Base-by-base conservation (phyloP, 2,888 invertebrate species). In the Apotomis capreana region DNA sequence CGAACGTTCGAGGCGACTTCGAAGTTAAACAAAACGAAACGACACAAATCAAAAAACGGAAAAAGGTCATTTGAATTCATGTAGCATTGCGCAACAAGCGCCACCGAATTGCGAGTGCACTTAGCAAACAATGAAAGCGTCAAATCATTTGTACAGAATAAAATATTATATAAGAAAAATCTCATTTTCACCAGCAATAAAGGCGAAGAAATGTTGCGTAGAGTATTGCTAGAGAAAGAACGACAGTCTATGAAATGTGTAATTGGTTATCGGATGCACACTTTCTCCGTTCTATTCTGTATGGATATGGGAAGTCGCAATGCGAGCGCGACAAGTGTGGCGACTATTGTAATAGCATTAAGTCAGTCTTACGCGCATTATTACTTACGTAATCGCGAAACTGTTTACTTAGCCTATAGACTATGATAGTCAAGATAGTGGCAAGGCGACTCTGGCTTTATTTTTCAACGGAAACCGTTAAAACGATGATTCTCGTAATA, bases 181-280 rank as follows among this genome's bases (percentile, higher is more conserved):
- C 70, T 71, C 72, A 78, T 77, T 77, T 79, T 62, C 37, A 61
- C 57, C 63, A 70, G 73, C 69, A 60, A 70, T 78, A 73, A 75
- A 75, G 74, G 76, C 64, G 70, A 65, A 70, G 74, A 76, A 77
- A 79, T 80, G 79, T 84, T 82, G 81, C 82, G 81, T 80, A 79
- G 80, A 76, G 73, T 76, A 76, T 74, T 75, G 77, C 78, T 65
- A 70, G 69, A 79, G 79, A 77, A 82, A 81, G 59, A 76, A 70
- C 67, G 64, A 76, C 78, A 78, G 76, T 76, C 76, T 79, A 81
- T 83, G 85, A 84, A 84, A 85, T 83, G 83, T 77, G 78, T 85
- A 86, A 88, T 86, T 88, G 84, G 81, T 82, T 79, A 83, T 81
- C 78, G 78, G 80, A 83, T 80, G 78, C 62, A 75, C 73, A 78